These are phyloP conservation scores for Aplochiton taeniatus DNA, from an alignment of 2,797 vertebrate species.

Conservation along the genomic window DNA sequence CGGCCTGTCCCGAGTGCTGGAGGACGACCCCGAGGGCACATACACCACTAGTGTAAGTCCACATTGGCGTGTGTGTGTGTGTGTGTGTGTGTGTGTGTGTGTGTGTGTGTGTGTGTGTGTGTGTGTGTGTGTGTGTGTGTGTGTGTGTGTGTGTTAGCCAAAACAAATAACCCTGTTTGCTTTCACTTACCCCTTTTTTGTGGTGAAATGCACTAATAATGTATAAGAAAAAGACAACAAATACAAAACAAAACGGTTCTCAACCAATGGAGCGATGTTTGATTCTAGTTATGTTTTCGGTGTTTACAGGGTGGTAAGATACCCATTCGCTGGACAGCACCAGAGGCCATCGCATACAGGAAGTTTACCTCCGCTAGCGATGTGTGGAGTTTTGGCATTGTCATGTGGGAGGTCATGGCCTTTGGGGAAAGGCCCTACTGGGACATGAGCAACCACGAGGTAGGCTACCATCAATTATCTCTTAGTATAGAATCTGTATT, in stretches of 20 bases:
- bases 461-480: constrained; percentile 27
- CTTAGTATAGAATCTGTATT: too few species aligned
- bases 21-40: constrained; percentile 94
- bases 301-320: constrained; percentile 91
- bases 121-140: not conserved
- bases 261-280: too few species aligned
- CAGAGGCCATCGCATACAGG: constrained; percentile 93
- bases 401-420: constrained; percentile 99
- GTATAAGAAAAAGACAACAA: too few species aligned
- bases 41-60: constrained; percentile 94
- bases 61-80: constrained; percentile 14
- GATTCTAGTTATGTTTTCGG: constrained; percentile 1
- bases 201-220: too few species aligned
- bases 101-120: not conserved
- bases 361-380: constrained; percentile 98
- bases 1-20: constrained; percentile 91
- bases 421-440: constrained; percentile 96
- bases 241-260: too few species aligned
- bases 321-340: constrained; percentile 96
- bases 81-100: not conserved
- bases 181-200: too few species aligned
- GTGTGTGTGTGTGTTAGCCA: too few species aligned
- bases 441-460: constrained; percentile 89
- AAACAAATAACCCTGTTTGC: too few species aligned
- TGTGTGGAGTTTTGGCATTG: constrained; percentile 97